These are phyloP conservation scores for Otus sunia DNA, from an alignment of 2,113 vertebrate genomes.

Conservation along the genomic window DNA sequence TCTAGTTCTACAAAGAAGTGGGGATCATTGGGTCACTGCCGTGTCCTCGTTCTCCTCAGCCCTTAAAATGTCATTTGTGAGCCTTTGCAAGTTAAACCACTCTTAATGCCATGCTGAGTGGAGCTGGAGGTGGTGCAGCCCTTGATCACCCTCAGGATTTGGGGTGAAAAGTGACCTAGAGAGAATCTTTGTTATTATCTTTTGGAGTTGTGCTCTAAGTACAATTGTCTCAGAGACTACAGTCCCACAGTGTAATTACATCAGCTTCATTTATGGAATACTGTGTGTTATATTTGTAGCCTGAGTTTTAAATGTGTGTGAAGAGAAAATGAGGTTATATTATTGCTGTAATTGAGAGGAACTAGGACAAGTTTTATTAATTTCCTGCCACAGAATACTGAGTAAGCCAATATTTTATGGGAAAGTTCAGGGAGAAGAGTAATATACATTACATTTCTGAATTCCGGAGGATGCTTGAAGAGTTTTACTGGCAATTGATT, in stretches of 20 bases:
- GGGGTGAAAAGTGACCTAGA: background rate
- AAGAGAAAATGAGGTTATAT: slow-evolving; percentile 47
- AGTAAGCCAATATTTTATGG: slow-evolving; percentile 53
- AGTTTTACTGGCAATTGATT: slow-evolving; percentile 55
- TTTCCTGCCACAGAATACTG: slow-evolving; percentile 57
- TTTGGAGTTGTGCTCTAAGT: background rate
- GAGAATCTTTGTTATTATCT: background rate
- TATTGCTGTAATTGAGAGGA: slow-evolving; percentile 59
- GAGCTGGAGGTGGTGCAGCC: background rate
- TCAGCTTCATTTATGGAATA: slow-evolving; percentile 26
- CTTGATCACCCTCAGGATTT: background rate
- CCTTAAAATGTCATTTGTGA: background rate
- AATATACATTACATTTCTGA: slow-evolving; percentile 25
- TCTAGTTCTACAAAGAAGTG: background rate
- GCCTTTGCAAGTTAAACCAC: background rate
- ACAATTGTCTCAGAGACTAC: background rate
- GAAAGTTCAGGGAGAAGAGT: slow-evolving; percentile 33
- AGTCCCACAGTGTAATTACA: background rate
- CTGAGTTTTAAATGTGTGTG: slow-evolving; percentile 32
- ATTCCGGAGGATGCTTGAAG: background rate
- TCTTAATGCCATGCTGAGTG: background rate
- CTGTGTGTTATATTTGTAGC: slow-evolving; percentile 41
- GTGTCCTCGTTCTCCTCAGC: background rate
- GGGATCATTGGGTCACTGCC: background rate
- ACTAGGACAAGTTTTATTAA: slow-evolving; percentile 54